Evolutionary conservation across 1,140 invertebrate genomes (phyloP).

Genomic region (Carcinoscorpius rotundicauda): DNA sequence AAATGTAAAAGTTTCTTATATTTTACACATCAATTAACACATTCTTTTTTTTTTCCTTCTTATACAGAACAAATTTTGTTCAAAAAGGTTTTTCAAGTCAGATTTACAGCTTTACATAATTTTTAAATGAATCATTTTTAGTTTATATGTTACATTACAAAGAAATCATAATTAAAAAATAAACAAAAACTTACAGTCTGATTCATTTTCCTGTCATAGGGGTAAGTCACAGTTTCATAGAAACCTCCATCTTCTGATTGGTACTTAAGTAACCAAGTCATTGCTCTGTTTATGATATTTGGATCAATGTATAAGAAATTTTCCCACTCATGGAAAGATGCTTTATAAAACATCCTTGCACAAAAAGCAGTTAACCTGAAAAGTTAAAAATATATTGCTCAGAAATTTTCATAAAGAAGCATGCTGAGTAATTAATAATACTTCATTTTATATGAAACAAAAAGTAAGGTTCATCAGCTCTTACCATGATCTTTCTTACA

Average conservation of each 20-base stretch:
- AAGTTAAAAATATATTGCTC: no score
- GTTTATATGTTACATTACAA: neutral
- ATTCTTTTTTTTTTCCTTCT: no score
- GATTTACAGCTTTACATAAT: neutral
- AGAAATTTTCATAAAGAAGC: no score
- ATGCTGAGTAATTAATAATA: no score
- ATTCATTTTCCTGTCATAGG: conserved; percentile 72
- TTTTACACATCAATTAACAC: no score
- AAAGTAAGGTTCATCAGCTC: no score
- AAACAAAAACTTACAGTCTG: conserved; percentile 42
- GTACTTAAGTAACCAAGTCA: conserved; percentile 63
- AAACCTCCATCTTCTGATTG: conserved; percentile 68
- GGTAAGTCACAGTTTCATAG: conserved; percentile 61
- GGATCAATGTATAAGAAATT: conserved; percentile 83
- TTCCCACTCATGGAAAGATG: conserved; percentile 78
- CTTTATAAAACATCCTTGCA: conserved; percentile 69
- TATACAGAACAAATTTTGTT: no score
- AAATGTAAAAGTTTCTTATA: no score
- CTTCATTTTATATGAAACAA: no score
- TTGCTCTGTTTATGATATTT: conserved; percentile 56
- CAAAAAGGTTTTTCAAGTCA: no score
- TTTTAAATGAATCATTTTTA: neutral
- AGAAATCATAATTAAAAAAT: neutral
- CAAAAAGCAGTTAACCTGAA: conserved; percentile 68
- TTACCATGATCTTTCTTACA: neutral